phyloP scores from a whole-genome alignment of 2,113 vertebrate genomes.

The Anolis sagrei region DNA sequence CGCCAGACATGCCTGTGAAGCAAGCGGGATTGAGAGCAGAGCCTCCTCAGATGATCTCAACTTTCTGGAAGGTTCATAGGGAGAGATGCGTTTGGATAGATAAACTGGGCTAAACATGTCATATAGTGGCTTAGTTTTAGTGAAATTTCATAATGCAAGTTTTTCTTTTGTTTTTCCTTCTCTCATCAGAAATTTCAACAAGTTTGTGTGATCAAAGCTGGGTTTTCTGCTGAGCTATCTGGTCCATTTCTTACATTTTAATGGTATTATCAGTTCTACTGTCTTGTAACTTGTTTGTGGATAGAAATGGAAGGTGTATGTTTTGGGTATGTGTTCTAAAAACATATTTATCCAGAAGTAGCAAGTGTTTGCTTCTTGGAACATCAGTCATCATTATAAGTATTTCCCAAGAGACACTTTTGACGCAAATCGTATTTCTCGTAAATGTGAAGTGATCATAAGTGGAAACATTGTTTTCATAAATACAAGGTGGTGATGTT shows the following conservation, averaged over 20 bases:
- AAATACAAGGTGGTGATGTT: neutral
- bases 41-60: too few species aligned
- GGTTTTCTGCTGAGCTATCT: neutral
- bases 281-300: neutral
- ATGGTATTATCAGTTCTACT: slow-evolving; percentile 11
- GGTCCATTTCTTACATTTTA: slow-evolving; percentile 25
- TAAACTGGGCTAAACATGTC: neutral
- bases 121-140: neutral
- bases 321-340: slow-evolving; percentile 35
- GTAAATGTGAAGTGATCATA: slow-evolving; percentile 50
- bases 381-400: slow-evolving; percentile 50
- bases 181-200: neutral
- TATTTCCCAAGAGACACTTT: slow-evolving; percentile 55
- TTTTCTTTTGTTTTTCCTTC: neutral
- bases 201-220: neutral
- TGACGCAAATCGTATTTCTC: slow-evolving; percentile 58
- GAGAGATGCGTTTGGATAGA: too few species aligned
- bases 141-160: neutral
- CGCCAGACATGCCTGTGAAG: too few species aligned
- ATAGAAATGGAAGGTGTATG: neutral
- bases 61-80: too few species aligned
- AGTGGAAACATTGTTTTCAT: slow-evolving; percentile 36
- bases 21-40: too few species aligned
- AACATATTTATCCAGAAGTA: slow-evolving; percentile 53
- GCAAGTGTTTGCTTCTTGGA: slow-evolving; percentile 52